Conservation (phyloP, 2,797 vertebrate genomes). For the Lepidocolaptes lacrymiger region DNA sequence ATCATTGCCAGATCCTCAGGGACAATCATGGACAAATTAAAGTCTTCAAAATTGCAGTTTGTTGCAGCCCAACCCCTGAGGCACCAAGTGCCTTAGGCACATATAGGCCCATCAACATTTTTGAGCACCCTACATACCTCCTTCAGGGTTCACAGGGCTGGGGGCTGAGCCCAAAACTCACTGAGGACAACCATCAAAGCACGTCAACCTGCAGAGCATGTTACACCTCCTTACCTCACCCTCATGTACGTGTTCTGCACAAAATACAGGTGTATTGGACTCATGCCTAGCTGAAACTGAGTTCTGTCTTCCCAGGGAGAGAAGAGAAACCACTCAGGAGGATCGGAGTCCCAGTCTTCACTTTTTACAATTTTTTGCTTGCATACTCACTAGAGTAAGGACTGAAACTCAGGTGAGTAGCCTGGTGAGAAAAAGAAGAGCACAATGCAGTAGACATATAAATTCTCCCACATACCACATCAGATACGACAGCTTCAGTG, state of each 20-base stretch:
- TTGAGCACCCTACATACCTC: not conserved
- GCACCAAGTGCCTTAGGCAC: not conserved
- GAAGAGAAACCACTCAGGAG: not conserved
- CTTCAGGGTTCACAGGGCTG: not conserved
- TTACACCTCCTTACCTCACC: not conserved
- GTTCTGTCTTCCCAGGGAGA: not conserved
- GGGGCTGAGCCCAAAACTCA: not conserved
- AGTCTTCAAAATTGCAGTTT: constrained; percentile 23
- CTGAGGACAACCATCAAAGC: not conserved
- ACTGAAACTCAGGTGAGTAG: not conserved
- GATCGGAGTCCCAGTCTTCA: not conserved
- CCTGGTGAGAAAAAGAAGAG: not conserved
- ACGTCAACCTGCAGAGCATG: not conserved
- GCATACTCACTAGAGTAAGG: not conserved
- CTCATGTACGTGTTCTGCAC: not conserved
- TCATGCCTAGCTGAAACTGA: not conserved
- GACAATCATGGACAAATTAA: not conserved
- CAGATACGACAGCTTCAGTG: not conserved
- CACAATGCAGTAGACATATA: not conserved
- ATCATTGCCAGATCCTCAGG: not conserved
- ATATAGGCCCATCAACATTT: not conserved
- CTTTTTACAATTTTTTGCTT: not conserved
- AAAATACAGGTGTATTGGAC: not conserved
- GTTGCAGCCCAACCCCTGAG: not conserved
- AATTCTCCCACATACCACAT: not conserved